phyloP scores from a whole-genome alignment of 2,888 invertebrate genomes.

The Epicampocera succincta region DNA sequence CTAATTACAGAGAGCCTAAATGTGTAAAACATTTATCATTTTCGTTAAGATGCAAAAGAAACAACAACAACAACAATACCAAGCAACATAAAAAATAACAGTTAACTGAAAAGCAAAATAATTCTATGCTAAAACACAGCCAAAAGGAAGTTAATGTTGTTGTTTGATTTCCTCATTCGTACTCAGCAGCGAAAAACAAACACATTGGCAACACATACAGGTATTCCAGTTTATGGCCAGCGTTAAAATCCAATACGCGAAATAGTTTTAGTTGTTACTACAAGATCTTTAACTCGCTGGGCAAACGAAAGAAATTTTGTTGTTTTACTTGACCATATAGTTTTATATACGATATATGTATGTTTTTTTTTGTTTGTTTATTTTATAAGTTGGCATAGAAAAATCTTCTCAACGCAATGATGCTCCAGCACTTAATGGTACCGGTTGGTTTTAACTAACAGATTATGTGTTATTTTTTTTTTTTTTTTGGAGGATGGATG shows the following conservation, averaged over 20 bases:
- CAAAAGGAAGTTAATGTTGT: slow-evolving; percentile 62
- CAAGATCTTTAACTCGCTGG: neutral
- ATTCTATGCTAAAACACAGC: slow-evolving; percentile 38
- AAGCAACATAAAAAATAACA: slow-evolving; percentile 27
- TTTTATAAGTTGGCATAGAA: neutral
- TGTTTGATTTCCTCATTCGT: slow-evolving; percentile 25
- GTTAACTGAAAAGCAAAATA: slow-evolving; percentile 39
- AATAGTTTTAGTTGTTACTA: slow-evolving; percentile 41
- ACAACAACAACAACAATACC: neutral
- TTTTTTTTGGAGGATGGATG: slow-evolving; percentile 49
- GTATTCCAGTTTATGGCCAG: neutral
- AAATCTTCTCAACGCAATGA: slow-evolving; percentile 8
- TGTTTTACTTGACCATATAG: slow-evolving; percentile 41
- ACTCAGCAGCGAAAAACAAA: neutral
- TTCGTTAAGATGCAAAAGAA: slow-evolving; percentile 17
- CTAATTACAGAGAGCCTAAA: slow-evolving; percentile 47
- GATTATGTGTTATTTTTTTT: slow-evolving; percentile 36
- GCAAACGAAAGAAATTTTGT: neutral
- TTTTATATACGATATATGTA: neutral
- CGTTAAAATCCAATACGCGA: slow-evolving; percentile 26
- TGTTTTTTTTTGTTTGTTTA: neutral
- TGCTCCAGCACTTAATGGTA: slow-evolving; percentile 62
- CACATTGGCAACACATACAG: neutral
- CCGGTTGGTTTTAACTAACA: slow-evolving; percentile 58
- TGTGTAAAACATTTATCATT: slow-evolving; percentile 63